phyloP scores from a whole-genome alignment of 2,888 invertebrate genomes.

The Papilio demoleus region DNA sequence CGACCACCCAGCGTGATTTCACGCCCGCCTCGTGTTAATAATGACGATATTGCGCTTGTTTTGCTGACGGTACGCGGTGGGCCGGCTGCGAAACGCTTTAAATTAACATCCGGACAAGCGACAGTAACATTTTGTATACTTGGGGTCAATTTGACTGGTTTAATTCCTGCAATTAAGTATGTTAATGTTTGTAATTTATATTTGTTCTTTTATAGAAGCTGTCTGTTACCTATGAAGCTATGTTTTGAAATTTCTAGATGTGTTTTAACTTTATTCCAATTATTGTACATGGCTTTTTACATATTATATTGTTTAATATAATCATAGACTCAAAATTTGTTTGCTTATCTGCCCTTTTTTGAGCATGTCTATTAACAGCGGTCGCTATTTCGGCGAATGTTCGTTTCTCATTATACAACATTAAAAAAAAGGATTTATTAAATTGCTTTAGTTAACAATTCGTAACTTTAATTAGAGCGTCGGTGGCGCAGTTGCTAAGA shows the following conservation, averaged over 20 bases:
- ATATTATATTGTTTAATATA: too few species aligned
- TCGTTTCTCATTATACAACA: too few species aligned
- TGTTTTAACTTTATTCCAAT: too few species aligned
- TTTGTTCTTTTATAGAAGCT: slow-evolving; percentile 37
- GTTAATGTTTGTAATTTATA: slow-evolving; percentile 11
- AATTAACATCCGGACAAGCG: slow-evolving; percentile 17
- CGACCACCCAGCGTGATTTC: slow-evolving; percentile 60
- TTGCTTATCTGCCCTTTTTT: too few species aligned
- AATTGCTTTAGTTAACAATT: too few species aligned
- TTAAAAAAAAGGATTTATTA: too few species aligned
- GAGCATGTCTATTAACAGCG: too few species aligned
- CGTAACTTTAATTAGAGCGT: too few species aligned
- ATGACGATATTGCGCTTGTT: slow-evolving; percentile 54
- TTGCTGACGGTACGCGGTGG: slow-evolving; percentile 29
- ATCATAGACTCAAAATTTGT: too few species aligned
- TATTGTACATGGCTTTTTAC: too few species aligned
- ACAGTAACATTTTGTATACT: slow-evolving; percentile 31
- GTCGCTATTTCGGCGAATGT: too few species aligned
- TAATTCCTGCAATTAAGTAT: slow-evolving; percentile 18
- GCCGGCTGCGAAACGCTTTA: slow-evolving; percentile 29
- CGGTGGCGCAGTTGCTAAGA: too few species aligned
- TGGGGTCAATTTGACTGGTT: slow-evolving; percentile 20
- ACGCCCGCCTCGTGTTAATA: slow-evolving; percentile 62
- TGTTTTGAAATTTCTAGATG: background rate
- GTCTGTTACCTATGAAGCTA: background rate